Percentiles rank a stretch among this genome's conserved stretches.
These are phyloP conservation scores for Myotis yumanensis DNA, from an alignment of 2,113 vertebrate species.

Conservation along the genomic window DNA sequence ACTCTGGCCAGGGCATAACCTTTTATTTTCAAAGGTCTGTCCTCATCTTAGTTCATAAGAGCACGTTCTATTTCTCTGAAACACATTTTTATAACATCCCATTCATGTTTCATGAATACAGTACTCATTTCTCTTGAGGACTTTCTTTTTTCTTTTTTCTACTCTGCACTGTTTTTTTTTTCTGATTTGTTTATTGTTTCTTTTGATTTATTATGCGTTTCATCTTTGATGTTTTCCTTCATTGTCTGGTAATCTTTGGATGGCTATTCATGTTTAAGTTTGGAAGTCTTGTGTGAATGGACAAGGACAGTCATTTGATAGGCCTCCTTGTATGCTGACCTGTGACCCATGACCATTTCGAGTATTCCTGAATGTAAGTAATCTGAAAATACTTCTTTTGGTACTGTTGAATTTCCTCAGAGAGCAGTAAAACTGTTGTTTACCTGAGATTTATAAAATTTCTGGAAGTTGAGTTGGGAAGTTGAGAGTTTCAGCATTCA, in stretches of 20 bases:
- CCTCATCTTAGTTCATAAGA: conserved; percentile 17
- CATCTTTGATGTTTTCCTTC: neutral
- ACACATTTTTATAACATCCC: neutral
- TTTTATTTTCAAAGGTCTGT: neutral
- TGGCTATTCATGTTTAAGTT: neutral
- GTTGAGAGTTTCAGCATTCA: neutral
- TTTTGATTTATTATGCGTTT: conserved; percentile 33
- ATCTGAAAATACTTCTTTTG: neutral
- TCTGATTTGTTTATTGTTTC: neutral
- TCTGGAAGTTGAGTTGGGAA: conserved; percentile 23
- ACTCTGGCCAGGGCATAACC: no score
- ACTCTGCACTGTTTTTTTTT: neutral
- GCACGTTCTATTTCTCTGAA: neutral
- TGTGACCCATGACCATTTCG: neutral
- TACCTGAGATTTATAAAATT: conserved; percentile 8
- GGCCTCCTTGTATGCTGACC: neutral
- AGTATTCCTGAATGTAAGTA: neutral
- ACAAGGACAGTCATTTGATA: neutral
- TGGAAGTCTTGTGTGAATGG: neutral
- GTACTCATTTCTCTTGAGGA: neutral
- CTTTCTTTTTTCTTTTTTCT: neutral
- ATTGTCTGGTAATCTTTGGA: neutral
- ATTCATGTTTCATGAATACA: neutral
- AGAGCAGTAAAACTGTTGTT: neutral
- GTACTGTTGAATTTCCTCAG: neutral